A percentile compares a stretch with the other conserved stretches of the same genome.
phyloP scores from a whole-genome alignment of 1,140 invertebrate genomes.

The Ostrea denselamellosa region DNA sequence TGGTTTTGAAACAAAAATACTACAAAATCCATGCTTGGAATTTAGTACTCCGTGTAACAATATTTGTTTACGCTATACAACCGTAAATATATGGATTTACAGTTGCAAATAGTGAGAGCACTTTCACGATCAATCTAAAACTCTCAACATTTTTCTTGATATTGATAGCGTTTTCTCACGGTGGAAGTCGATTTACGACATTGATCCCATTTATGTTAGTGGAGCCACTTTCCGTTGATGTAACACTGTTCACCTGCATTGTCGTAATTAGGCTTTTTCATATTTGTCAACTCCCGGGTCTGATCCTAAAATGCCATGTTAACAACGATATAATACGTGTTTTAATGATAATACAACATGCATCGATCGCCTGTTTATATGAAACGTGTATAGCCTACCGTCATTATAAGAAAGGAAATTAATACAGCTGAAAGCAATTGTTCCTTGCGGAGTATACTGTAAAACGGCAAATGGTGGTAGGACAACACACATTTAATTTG shows the following conservation, averaged over 20 bases:
- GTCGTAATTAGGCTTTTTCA: slow-evolving; percentile 37
- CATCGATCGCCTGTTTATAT: slow-evolving; percentile 46
- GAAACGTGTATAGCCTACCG: slow-evolving; percentile 24
- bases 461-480: slow-evolving; percentile 48
- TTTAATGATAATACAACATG: slow-evolving; percentile 48
- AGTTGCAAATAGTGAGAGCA: neutral
- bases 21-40: too few relatives aligned
- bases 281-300: slow-evolving; percentile 27
- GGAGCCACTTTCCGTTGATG: slow-evolving; percentile 36
- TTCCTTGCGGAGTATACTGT: slow-evolving; percentile 41
- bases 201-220: slow-evolving; percentile 29
- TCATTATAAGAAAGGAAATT: slow-evolving; percentile 52
- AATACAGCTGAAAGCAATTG: slow-evolving; percentile 46
- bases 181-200: slow-evolving; percentile 30
- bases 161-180: slow-evolving; percentile 29
- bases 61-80: neutral
- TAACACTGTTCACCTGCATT: slow-evolving; percentile 24
- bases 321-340: slow-evolving; percentile 47
- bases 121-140: slow-evolving; percentile 1
- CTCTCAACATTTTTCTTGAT: slow-evolving; percentile 15
- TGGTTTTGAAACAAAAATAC: too few relatives aligned
- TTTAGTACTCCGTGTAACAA: neutral
- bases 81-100: neutral
- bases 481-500: slow-evolving; percentile 49
- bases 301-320: slow-evolving; percentile 47